phyloP scores from a whole-genome alignment of 1,140 invertebrate species.

The Pararge aegeria region DNA sequence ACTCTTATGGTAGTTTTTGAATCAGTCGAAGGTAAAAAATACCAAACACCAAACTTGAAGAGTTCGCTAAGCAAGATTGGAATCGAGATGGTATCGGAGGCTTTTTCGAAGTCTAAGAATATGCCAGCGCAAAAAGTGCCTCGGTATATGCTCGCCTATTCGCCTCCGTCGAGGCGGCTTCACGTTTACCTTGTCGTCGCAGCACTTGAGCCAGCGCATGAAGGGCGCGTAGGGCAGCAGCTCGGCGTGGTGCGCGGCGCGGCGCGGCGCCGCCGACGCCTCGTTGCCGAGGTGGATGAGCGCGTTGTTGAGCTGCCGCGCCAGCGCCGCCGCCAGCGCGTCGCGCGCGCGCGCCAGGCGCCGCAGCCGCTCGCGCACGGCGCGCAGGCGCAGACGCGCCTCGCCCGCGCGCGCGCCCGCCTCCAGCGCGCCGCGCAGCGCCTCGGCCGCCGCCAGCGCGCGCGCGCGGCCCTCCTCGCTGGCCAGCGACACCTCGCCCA shows the following conservation, averaged over 20 bases:
- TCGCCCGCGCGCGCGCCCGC: slow-evolving; percentile 44
- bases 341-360: slow-evolving; percentile 90
- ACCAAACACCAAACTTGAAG: too few species aligned
- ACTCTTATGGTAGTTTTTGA: too few species aligned
- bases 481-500: slow-evolving; percentile 78
- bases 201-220: slow-evolving; percentile 93
- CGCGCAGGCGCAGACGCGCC: slow-evolving; percentile 73
- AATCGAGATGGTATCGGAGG: too few species aligned
- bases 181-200: slow-evolving; percentile 87
- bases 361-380: slow-evolving; percentile 93
- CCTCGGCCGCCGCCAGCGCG: slow-evolving; percentile 89
- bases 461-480: slow-evolving; percentile 86
- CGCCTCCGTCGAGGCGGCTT: too few species aligned
- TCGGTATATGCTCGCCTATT: too few species aligned
- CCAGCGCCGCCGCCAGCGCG: slow-evolving; percentile 88
- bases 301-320: slow-evolving; percentile 94
- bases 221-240: slow-evolving; percentile 91
- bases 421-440: slow-evolving; percentile 88
- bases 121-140: too few species aligned
- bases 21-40: too few species aligned
- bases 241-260: slow-evolving; percentile 89
- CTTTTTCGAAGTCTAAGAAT: too few species aligned
- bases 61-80: too few species aligned
- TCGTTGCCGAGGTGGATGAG: slow-evolving; percentile 91
- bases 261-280: slow-evolving; percentile 73